phyloP scores from a whole-genome alignment of 2,797 vertebrate genomes.

The Hapalemur alaotrensis region DNA sequence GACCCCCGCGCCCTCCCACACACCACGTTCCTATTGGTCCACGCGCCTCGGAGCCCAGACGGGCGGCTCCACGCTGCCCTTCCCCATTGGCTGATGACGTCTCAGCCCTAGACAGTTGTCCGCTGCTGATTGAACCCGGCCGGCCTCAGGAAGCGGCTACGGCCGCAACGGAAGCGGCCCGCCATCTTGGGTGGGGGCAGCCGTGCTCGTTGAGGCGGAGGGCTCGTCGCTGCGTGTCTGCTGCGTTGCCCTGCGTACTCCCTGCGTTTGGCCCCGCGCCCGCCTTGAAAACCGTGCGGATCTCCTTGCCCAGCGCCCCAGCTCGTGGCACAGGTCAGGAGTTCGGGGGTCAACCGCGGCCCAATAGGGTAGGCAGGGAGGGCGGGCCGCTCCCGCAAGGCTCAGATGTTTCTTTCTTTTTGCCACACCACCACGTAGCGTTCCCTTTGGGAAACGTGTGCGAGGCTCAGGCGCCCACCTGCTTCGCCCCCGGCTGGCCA shows the following conservation, averaged over 20 bases:
- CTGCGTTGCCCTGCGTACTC: fast-evolving
- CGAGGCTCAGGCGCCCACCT: not conserved
- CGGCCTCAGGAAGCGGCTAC: not conserved
- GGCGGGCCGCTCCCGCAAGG: no score
- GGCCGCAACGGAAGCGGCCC: not conserved
- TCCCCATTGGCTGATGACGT: slow-evolving; percentile 72
- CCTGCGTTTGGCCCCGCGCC: no score
- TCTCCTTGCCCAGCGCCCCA: no score
- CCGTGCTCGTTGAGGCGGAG: fast-evolving
- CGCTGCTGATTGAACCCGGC: slow-evolving; percentile 78
- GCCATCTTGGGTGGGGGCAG: slow-evolving; percentile 46
- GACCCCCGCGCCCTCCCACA: not conserved
- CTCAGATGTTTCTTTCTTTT: not conserved
- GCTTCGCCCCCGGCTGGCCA: not conserved
- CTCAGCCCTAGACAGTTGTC: slow-evolving; percentile 84
- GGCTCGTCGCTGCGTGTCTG: fast-evolving
- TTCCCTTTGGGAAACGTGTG: not conserved
- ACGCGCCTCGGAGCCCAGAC: not conserved
- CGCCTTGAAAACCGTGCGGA: no score
- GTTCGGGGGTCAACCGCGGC: not conserved
- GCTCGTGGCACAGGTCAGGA: not conserved
- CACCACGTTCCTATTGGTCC: slow-evolving; percentile 44
- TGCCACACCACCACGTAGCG: not conserved
- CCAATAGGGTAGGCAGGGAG: not conserved
- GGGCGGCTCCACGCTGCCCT: slow-evolving; percentile 76